Evolutionary conservation across 1,140 invertebrate genomes (phyloP).

Genomic region (Tetramorium simillimum): DNA sequence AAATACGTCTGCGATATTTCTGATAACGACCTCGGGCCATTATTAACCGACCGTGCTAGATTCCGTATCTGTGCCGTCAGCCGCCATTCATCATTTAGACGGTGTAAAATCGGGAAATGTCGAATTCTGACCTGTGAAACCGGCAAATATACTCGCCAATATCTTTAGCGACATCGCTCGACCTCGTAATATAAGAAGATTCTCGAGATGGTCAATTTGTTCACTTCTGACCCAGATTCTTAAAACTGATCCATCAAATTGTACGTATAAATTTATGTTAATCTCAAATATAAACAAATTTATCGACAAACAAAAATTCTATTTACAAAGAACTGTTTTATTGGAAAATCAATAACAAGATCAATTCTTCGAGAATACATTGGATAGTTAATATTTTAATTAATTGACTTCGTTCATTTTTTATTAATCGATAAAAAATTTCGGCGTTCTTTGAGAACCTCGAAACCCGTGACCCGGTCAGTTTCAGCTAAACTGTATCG

Average conservation of each 20-base stretch:
- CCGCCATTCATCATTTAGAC: constrained; percentile 52
- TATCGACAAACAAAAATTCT: neutral
- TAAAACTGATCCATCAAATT: neutral
- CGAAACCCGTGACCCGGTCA: constrained; percentile 19
- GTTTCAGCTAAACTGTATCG: neutral
- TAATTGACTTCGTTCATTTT: neutral
- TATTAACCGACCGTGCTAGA: constrained; percentile 32
- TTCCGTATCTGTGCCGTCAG: constrained; percentile 43
- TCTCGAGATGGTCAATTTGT: constrained; percentile 29
- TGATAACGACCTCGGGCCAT: constrained; percentile 27
- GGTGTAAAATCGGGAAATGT: constrained; percentile 32
- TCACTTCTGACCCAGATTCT: constrained; percentile 65
- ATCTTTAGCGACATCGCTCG: constrained; percentile 50
- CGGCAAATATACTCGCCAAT: neutral
- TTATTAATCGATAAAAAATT: neutral
- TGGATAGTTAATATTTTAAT: neutral
- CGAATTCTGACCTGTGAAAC: neutral
- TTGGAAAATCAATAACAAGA: neutral
- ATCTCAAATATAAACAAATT: neutral
- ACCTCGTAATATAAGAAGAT: neutral
- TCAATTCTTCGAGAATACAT: neutral
- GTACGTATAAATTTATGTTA: neutral
- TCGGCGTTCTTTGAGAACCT: neutral
- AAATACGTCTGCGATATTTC: constrained; percentile 43
- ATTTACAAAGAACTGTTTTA: neutral